Evolutionary conservation across 1,140 invertebrate genomes (phyloP).

Genomic region (Pogonomyrmex californicus): DNA sequence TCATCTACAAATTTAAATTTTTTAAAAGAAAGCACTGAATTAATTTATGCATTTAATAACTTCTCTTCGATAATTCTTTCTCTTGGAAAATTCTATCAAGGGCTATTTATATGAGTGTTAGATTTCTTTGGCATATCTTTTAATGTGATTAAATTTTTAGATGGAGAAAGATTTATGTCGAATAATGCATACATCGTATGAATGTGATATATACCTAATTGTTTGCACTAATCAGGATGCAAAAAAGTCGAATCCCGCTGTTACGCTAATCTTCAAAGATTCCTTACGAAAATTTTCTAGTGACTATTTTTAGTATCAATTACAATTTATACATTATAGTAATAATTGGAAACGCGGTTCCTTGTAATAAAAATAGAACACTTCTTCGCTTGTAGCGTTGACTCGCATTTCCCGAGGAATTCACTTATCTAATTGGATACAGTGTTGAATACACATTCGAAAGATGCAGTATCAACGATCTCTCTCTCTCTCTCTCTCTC

Average conservation of each 20-base stretch:
- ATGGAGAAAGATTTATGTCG: neutral
- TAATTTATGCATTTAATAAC: no score
- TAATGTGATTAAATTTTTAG: neutral
- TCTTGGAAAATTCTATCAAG: neutral
- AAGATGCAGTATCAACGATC: neutral
- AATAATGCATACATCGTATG: neutral
- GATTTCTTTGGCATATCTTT: neutral
- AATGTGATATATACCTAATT: neutral
- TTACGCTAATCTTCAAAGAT: neutral
- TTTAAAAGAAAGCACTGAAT: no score
- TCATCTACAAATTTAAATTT: no score
- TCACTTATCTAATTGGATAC: neutral
- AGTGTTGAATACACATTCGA: neutral
- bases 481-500: neutral
- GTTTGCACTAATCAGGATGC: neutral
- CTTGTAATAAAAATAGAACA: conserved; percentile 19
- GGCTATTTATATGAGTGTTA: neutral
- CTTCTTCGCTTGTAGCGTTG: neutral
- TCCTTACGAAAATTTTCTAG: conserved; percentile 1
- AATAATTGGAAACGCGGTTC: neutral
- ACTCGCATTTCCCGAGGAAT: neutral
- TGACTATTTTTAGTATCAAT: neutral
- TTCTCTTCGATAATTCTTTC: neutral
- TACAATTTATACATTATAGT: neutral
- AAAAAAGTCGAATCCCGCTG: neutral